Evolutionary conservation across 2,888 invertebrate genomes (phyloP).

Genomic region (Lycophotia porphyrea): DNA sequence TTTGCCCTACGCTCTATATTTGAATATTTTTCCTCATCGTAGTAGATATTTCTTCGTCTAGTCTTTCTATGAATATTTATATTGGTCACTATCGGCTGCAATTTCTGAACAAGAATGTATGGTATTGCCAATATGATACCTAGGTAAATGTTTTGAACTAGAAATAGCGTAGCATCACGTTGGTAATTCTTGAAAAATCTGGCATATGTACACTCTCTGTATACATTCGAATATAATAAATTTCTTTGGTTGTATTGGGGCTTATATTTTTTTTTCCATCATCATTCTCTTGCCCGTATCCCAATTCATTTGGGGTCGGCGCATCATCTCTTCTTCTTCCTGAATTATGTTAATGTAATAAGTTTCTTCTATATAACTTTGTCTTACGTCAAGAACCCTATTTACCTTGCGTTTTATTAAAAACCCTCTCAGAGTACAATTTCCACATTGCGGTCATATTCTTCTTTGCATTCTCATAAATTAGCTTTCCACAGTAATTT

Average conservation of each 20-base stretch:
- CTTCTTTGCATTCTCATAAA: neutral
- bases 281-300: too few species aligned
- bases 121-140: neutral
- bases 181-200: neutral
- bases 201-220: neutral
- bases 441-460: neutral
- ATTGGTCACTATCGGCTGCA: neutral
- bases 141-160: neutral
- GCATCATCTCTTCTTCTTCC: too few species aligned
- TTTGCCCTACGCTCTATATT: conserved; percentile 11
- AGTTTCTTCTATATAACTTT: neutral
- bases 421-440: neutral
- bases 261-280: neutral
- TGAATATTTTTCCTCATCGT: conserved; percentile 11
- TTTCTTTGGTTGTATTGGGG: neutral
- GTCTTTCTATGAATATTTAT: conserved; percentile 1
- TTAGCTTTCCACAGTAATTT: neutral
- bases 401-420: conserved; percentile 8
- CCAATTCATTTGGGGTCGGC: too few species aligned
- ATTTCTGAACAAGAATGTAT: conserved; percentile 4
- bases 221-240: neutral
- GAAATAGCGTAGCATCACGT: neutral
- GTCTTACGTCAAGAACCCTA: neutral
- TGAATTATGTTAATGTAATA: neutral
- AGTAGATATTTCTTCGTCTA: neutral